Evolutionary conservation across 2,888 invertebrate genomes (phyloP), one percentile per base, ranked within the genome.

Genomic region (Drosophila eohydei): DNA sequence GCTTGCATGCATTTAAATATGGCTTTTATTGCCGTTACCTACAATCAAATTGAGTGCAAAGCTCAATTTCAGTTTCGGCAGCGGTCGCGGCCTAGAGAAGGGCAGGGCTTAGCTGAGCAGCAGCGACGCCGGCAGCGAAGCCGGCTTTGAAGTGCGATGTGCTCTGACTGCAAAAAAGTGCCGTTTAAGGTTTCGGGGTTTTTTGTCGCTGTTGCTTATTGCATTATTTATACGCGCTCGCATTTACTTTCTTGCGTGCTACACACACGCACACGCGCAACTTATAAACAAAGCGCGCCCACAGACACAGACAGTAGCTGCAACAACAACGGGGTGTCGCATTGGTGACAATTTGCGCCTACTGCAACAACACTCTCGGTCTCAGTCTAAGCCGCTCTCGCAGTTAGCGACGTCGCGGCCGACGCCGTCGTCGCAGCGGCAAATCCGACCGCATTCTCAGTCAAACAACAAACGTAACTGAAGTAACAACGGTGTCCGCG

Each of bases 151-250:
- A 82, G 72, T 77, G 74, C 59, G 77, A 77, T 77, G 77, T 83
- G 89, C 79, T 80, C 75, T 75, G 89, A 83, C 88, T 89, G 88
- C 89, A 89, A 89, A 88, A 82, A 88, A 84, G 77, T 81, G 70
- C 75, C 84, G 83, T 78, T 83, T 83, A 81, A 69, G 74, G 77
- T 81, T 80, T 88, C 79, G 78, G 78, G 76, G 65, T 83, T 80
- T 71, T 81, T 79, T 77, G 68, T 79, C 58, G 69, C 63, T 63
- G 43, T 71, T 71, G 73, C 79, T 76, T 74, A 83, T 80, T 83
- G 83, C 88, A 84, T 91, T 88, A 89, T 82, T 85, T 52, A 38
- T 89, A 83, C 81, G 74, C 72, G 61, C 51, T 62, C 74, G 62
- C 62, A 26, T 61, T 65, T 74, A 74, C 74, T 76, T 76, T 76